phyloP scores from a whole-genome alignment of 2,797 vertebrate genomes.

The Martes flavigula region DNA sequence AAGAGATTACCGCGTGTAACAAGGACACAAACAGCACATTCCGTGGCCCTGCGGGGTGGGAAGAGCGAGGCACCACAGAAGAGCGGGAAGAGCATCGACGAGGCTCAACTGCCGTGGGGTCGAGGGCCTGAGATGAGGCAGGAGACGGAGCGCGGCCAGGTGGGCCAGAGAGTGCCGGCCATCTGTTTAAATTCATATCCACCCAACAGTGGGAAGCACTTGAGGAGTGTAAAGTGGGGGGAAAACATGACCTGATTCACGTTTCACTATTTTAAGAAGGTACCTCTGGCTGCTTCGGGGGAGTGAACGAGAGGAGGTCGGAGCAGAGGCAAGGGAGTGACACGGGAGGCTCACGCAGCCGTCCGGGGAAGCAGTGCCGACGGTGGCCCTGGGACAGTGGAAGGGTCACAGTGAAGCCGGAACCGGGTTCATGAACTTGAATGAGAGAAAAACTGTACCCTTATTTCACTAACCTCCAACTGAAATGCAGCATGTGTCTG shows the following conservation, averaged over 20 bases:
- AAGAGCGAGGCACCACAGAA: not conserved
- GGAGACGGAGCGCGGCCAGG: not conserved
- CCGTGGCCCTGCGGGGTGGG: not conserved
- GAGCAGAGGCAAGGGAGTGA: not conserved
- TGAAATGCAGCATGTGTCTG: not conserved
- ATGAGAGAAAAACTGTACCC: not conserved
- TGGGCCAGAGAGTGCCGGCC: not conserved
- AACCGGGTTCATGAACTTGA: not conserved
- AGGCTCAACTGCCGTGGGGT: not conserved
- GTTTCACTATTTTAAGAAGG: not conserved
- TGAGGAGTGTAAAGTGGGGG: not conserved
- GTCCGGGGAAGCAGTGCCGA: not conserved
- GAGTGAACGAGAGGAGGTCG: not conserved
- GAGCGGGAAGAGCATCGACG: not conserved
- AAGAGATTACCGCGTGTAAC: not conserved
- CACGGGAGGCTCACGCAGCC: not conserved
- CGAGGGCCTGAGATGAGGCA: not conserved
- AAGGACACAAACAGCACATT: not conserved
- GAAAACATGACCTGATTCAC: not conserved
- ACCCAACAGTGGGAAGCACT: not conserved
- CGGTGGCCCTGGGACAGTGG: rapidly evolving
- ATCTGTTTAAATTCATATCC: not conserved
- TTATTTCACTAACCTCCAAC: not conserved
- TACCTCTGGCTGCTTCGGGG: not conserved
- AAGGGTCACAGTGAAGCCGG: not conserved